These are phyloP conservation scores for Tipula lateralis DNA, from an alignment of 2,888 invertebrate genomes.

Conservation along the genomic window DNA sequence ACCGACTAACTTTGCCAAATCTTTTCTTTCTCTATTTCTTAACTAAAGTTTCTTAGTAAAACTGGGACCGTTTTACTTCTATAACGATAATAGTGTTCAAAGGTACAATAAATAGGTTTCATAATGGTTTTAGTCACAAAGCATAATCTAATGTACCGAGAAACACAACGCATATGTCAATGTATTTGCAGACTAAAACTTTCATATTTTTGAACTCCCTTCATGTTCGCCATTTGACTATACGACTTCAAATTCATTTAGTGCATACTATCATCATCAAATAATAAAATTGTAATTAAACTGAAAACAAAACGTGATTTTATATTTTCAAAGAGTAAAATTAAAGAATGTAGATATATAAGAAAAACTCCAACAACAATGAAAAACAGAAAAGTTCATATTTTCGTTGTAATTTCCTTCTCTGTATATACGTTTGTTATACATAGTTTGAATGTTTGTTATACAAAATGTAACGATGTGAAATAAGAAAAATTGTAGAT, in stretches of 20 bases:
- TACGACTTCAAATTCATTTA: neutral
- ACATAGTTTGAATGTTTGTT: neutral
- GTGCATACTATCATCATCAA: neutral
- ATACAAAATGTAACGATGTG: neutral
- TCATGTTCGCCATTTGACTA: neutral
- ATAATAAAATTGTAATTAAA: slow-evolving; percentile 8
- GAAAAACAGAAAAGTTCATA: neutral
- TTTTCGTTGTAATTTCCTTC: neutral
- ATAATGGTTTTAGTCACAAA: too few relatives aligned
- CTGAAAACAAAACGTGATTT: neutral
- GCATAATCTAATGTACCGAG: too few relatives aligned
- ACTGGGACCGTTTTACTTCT: too few relatives aligned
- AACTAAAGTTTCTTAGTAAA: too few relatives aligned
- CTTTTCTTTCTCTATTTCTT: too few relatives aligned
- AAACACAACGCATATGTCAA: too few relatives aligned
- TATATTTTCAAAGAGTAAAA: slow-evolving; percentile 11
- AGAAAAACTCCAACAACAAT: neutral
- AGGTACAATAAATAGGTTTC: too few relatives aligned
- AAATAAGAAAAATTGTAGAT: neutral
- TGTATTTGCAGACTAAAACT: too few relatives aligned
- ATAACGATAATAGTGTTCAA: too few relatives aligned
- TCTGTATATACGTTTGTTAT: neutral
- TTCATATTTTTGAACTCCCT: neutral
- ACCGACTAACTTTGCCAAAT: too few relatives aligned
- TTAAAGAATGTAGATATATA: neutral